A percentile compares a stretch with the other conserved stretches of the same genome.
These are phyloP conservation scores for Dorcus hopei DNA, from an alignment of 2,888 invertebrate genomes.

Conservation along the genomic window DNA sequence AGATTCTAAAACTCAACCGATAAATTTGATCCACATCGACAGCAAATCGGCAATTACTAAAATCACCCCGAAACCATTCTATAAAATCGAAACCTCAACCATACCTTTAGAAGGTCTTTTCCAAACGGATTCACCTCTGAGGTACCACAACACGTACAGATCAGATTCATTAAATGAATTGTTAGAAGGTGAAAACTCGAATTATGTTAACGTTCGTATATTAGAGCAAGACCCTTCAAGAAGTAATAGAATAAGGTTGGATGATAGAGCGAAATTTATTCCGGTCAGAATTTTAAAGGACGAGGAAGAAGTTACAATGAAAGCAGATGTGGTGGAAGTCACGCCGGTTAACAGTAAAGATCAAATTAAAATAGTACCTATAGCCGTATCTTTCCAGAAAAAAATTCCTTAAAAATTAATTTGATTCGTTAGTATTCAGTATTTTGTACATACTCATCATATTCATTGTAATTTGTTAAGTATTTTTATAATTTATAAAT, in stretches of 20 bases:
- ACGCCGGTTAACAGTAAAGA: slow-evolving; percentile 35
- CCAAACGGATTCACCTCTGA: slow-evolving; percentile 52
- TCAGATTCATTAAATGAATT: slow-evolving; percentile 38
- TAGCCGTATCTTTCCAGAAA: slow-evolving; percentile 31
- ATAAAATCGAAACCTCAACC: slow-evolving; percentile 59
- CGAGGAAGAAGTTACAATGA: slow-evolving; percentile 38
- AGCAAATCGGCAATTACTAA: slow-evolving; percentile 43
- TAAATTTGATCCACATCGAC: slow-evolving; percentile 44
- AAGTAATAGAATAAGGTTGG: slow-evolving; percentile 8
- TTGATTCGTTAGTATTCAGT: slow-evolving; percentile 14
- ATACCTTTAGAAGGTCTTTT: slow-evolving; percentile 67
- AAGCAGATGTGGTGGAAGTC: slow-evolving; percentile 46
- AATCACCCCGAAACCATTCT: slow-evolving; percentile 41
- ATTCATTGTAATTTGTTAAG: slow-evolving; percentile 10
- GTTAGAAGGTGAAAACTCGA: slow-evolving; percentile 43
- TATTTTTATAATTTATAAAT: slow-evolving; percentile 5
- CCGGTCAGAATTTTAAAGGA: slow-evolving; percentile 36
- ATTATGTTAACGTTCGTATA: slow-evolving; percentile 43
- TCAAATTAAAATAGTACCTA: slow-evolving; percentile 46
- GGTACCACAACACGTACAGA: slow-evolving; percentile 8
- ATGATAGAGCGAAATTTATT: slow-evolving; percentile 29
- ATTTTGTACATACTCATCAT: slow-evolving; percentile 16
- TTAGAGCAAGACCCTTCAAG: slow-evolving; percentile 33
- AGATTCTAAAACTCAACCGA: slow-evolving; percentile 6
- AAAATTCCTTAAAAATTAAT: slow-evolving; percentile 6